Conservation (phyloP, 1,140 invertebrate species). For the Hylyphantes graminicola region DNA sequence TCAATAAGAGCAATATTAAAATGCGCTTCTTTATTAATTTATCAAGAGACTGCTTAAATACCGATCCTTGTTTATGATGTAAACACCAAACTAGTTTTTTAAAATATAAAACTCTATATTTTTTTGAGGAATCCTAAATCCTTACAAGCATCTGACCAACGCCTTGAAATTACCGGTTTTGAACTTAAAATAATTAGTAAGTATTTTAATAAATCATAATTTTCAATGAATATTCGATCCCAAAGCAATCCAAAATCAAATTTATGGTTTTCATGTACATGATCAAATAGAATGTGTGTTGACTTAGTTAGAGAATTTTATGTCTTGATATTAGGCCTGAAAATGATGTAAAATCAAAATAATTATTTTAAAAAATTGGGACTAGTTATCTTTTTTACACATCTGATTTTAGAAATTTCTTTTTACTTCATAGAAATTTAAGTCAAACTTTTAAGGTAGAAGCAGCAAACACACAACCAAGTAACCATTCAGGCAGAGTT, state of each 20-base stretch:
- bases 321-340: background rate
- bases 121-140: background rate
- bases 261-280: background rate
- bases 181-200: conserved; percentile 41
- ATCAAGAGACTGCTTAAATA: conserved; percentile 18
- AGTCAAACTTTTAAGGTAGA: too few species aligned
- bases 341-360: background rate
- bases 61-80: background rate
- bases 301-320: background rate
- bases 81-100: conserved; percentile 21
- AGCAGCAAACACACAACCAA: too few species aligned
- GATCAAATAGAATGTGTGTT: background rate
- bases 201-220: conserved; percentile 3
- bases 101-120: background rate
- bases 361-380: too few species aligned
- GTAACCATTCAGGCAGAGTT: too few species aligned
- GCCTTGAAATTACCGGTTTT: conserved; percentile 59
- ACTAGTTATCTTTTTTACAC: too few species aligned
- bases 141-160: conserved; percentile 37
- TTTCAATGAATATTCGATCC: too few species aligned
- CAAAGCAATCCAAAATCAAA: background rate
- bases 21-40: conserved; percentile 33
- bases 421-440: too few species aligned
- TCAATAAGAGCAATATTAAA: conserved; percentile 48
- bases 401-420: too few species aligned